Conservation (phyloP, 2,888 invertebrate species). For the Bhutanitis thaidina region DNA sequence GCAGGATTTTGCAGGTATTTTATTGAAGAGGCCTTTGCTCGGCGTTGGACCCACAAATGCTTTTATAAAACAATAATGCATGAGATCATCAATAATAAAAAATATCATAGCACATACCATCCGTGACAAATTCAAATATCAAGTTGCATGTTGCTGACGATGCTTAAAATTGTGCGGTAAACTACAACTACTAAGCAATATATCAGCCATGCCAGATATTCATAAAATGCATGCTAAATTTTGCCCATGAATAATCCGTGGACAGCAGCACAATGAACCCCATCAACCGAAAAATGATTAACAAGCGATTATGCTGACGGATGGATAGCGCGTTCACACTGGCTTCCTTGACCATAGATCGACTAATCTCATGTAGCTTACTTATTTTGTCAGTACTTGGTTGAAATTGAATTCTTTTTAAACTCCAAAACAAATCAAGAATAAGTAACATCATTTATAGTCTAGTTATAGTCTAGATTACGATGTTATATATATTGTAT, state of each 20-base stretch:
- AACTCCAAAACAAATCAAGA: too few relatives aligned
- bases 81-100: not conserved
- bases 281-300: constrained; percentile 79
- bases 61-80: too few relatives aligned
- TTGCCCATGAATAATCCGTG: constrained; percentile 62
- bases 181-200: constrained; percentile 9
- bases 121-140: not conserved
- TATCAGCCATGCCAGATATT: constrained; percentile 12
- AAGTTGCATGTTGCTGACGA: not conserved
- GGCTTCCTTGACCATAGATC: constrained; percentile 65
- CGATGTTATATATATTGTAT: too few relatives aligned
- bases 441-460: too few relatives aligned
- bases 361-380: constrained; percentile 9
- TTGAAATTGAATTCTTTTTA: too few relatives aligned
- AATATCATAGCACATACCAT: not conserved
- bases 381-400: too few relatives aligned
- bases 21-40: too few relatives aligned
- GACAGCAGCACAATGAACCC: constrained; percentile 67
- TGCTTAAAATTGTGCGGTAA: not conserved
- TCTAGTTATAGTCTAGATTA: too few relatives aligned
- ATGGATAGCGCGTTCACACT: constrained; percentile 67
- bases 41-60: too few relatives aligned
- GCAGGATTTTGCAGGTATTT: too few relatives aligned
- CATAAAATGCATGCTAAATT: constrained; percentile 45
- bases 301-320: constrained; percentile 76